Base-by-base conservation (phyloP, 23 tunicate species). In the Trididemnum nubilum region DNA sequence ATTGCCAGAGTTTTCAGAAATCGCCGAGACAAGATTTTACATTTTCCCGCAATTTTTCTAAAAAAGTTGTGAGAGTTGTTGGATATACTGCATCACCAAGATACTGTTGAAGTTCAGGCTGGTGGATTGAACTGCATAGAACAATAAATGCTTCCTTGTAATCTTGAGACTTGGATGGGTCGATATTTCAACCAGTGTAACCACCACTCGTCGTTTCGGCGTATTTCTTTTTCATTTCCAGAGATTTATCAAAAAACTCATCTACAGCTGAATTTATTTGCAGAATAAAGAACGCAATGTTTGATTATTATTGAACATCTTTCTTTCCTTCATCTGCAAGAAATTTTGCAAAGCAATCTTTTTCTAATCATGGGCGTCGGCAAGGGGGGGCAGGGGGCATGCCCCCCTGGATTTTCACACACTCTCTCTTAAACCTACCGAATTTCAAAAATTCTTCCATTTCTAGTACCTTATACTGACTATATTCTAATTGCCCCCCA, bases 111-210 rank as follows among this genome's bases (percentile, higher is more conserved):
- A 34, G 24, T 31, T 27, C 51, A 4, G 65, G 29, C 31, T 59
- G 27, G 9, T 23, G 19, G 18, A 76, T 66, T 19, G 67, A 57
- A 23, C 26, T 30, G 35, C 81, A 60, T 27, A 12, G 23, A 2
- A 73, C 63, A 36, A 84, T 84, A 36, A 90, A 90, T 7, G 86
- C 69, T 73, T 90, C 89, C 65, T 84, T 84, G 36, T 78, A 84
- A 74, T 90, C 95, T 9, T 52, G 2, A 1, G 95, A 84, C 22
- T 82, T 64, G 0, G 66, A 35, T 19, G 89, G 86, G 69, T 91
- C 73, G 7, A 73, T 18, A 2, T 63, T 36, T 57, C 72, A 87
- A 0, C 91, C 91, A 40, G 39, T 80, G 0, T 72, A 72, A 28
- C 39, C 66, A 21, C 31, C 2, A 26, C 58, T n/a, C n/a, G n/a